Evolutionary conservation across 2,888 invertebrate species (phyloP), one percentile per base, ranked within the genome.

Genomic region (Mylabris sibirica): DNA sequence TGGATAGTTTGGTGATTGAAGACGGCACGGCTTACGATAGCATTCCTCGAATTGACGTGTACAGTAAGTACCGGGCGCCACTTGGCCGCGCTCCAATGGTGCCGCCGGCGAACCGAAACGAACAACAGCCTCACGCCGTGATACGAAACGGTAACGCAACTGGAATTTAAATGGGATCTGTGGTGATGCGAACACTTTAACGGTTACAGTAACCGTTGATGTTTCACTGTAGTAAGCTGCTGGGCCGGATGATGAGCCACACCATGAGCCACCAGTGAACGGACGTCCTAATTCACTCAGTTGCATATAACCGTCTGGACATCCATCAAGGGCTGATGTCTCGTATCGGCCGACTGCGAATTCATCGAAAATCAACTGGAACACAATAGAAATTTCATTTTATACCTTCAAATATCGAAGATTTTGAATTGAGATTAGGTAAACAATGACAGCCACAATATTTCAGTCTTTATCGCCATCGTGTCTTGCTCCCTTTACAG

Each of bases 1-100:
- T 12, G 96, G 96, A 83, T 95, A 96, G 85, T 96, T 96, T 64
- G 96, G 96, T 75, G 94, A 94, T 85, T 96, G 96, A 74, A 96
- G 87, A 64, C 94, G 91, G 83, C 96, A 96, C 70, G 92, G 91
- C 81, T 93, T 94, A 72, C 86, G 94, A 93, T 86, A 95, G 91
- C 87, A 96, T 91, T 85, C 94, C 92, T 83, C 95, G 91, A 79
- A 95, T 88, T 82, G 95, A 91, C 87, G 93, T 91, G 88, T 95
- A 92, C 85, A 85, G 74, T 85, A 85, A 0, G 85, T 85, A 12
- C 85, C 85, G 3, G 72, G 95, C 1, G 95, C 94, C 64, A 93
- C 93, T 70, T 92, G 90, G 65, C 96, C 96, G 69, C 95, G 87
- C 85, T 95, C 95, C 74, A 95, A 87, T 2, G 93, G 93, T 63